Evolutionary conservation across 1,140 invertebrate species (phyloP).

Genomic region (Drosophila arawakana): DNA sequence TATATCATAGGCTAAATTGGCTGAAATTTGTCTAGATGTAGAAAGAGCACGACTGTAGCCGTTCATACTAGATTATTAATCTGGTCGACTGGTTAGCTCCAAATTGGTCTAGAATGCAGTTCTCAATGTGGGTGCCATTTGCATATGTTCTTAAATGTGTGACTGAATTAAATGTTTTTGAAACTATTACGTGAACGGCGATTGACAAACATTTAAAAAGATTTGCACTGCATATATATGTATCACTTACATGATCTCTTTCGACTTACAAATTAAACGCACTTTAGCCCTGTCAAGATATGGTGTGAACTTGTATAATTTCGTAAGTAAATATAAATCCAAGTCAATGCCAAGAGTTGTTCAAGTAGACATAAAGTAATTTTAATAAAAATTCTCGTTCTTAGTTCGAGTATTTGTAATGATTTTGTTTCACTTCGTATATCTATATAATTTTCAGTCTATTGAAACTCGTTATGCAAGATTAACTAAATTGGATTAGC

Average conservation of each 20-base stretch:
- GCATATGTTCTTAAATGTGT: conserved; percentile 24
- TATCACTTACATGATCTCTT: conserved; percentile 3
- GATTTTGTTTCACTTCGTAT: conserved; percentile 10
- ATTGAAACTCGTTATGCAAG: conserved; percentile 46
- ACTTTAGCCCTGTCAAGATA: conserved; percentile 24
- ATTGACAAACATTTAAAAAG: conserved; percentile 24
- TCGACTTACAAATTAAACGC: conserved; percentile 29
- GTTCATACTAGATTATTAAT: conserved; percentile 9
- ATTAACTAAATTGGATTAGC: conserved; percentile 55
- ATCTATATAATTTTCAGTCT: conserved; percentile 19
- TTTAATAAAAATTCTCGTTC: conserved; percentile 47
- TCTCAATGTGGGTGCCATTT: conserved; percentile 45
- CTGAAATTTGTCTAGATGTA: no score
- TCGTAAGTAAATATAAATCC: neutral
- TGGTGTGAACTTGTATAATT: no score
- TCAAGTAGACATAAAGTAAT: conserved; percentile 47
- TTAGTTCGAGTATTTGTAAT: conserved; percentile 15
- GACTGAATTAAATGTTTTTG: conserved; percentile 26
- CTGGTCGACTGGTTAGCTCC: conserved; percentile 14
- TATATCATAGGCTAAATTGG: no score
- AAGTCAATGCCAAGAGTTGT: conserved; percentile 42
- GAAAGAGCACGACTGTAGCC: no score
- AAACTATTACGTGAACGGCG: conserved; percentile 43
- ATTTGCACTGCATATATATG: neutral
- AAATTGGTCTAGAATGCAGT: conserved; percentile 40